Evolutionary conservation across 1,140 invertebrate genomes (phyloP).

Genomic region (Mesaphorura yosii): DNA sequence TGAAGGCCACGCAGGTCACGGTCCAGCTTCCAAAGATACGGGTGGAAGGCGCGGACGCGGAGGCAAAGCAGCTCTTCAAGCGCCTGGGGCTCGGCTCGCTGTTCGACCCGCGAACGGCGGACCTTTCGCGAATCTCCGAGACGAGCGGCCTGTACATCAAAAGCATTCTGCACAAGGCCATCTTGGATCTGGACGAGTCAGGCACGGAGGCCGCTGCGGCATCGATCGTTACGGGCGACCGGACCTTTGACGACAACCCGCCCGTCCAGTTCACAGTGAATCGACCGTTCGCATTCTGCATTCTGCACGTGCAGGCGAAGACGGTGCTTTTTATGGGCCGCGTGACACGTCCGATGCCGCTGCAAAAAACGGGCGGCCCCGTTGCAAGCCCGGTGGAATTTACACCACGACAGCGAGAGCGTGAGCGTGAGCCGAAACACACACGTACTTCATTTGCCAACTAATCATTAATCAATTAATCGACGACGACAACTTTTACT

Average conservation of each 20-base stretch:
- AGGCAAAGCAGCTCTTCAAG: slow-evolving; percentile 42
- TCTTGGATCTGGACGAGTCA: slow-evolving; percentile 39
- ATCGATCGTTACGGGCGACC: slow-evolving; percentile 31
- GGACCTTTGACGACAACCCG: slow-evolving; percentile 16
- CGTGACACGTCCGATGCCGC: slow-evolving; percentile 11
- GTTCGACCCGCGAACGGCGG: slow-evolving; percentile 46
- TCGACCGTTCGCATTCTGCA: slow-evolving; percentile 31
- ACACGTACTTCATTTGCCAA: no score
- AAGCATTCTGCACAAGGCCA: slow-evolving; percentile 35
- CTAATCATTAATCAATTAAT: no score
- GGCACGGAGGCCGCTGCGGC: slow-evolving; percentile 40
- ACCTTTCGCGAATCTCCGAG: slow-evolving; percentile 42
- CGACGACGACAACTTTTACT: no score
- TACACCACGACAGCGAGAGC: no score
- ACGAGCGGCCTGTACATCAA: slow-evolving; percentile 17
- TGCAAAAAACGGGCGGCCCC: no score
- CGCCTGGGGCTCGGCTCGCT: slow-evolving; percentile 47
- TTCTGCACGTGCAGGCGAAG: slow-evolving; percentile 20
- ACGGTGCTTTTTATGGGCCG: slow-evolving; percentile 23
- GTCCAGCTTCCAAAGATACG: slow-evolving; percentile 55
- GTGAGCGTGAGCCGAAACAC: no score
- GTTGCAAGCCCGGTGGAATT: no score
- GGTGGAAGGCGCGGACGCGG: slow-evolving; percentile 44
- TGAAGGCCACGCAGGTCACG: slow-evolving; percentile 36
- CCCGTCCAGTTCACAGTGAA: slow-evolving; percentile 25